These are phyloP conservation scores for Drosophila tanythrix DNA, from an alignment of 2,888 invertebrate species.

Conservation along the genomic window DNA sequence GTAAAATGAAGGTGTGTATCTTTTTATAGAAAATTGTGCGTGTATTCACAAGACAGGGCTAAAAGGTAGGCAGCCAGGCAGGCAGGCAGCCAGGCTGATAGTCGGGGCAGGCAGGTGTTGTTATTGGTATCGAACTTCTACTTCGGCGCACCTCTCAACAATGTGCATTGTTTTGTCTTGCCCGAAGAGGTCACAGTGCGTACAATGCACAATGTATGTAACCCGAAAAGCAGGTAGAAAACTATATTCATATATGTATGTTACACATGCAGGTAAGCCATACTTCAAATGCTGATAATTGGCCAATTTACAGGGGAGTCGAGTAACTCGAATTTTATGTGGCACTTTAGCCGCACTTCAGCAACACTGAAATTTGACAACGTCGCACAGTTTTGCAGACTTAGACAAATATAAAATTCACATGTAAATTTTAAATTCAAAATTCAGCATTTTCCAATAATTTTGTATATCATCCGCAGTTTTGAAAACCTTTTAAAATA, in stretches of 20 bases:
- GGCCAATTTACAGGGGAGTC: conserved; percentile 76
- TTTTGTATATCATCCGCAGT: fast-evolving
- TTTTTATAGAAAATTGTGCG: conserved; percentile 66
- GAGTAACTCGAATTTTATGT: conserved; percentile 10
- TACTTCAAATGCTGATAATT: conserved; percentile 79
- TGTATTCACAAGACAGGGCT: conserved; percentile 34
- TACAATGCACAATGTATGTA: conserved; percentile 53
- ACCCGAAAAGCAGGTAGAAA: conserved; percentile 59
- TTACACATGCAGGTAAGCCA: conserved; percentile 64
- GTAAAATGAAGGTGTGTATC: conserved; percentile 79
- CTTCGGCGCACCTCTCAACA: conserved; percentile 38
- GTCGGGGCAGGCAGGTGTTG: conserved; percentile 72
- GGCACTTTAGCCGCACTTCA: conserved; percentile 45
- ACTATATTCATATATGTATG: conserved; percentile 1
- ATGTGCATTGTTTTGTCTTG: conserved; percentile 69
- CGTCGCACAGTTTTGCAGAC: conserved; percentile 9
- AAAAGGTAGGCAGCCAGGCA: conserved; percentile 1
- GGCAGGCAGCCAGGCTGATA: not conserved
- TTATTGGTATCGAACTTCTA: conserved; percentile 12
- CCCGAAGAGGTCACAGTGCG: conserved; percentile 67
- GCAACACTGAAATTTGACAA: conserved; percentile 49
- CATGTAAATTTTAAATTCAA: not conserved
- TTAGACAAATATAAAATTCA: not conserved
- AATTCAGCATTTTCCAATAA: not conserved
- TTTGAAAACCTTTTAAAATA: not conserved